Evolutionary conservation across 2,113 vertebrate genomes (phyloP), one percentile per base, ranked within the genome.

Genomic region (Heterotilapia buettikoferi): DNA sequence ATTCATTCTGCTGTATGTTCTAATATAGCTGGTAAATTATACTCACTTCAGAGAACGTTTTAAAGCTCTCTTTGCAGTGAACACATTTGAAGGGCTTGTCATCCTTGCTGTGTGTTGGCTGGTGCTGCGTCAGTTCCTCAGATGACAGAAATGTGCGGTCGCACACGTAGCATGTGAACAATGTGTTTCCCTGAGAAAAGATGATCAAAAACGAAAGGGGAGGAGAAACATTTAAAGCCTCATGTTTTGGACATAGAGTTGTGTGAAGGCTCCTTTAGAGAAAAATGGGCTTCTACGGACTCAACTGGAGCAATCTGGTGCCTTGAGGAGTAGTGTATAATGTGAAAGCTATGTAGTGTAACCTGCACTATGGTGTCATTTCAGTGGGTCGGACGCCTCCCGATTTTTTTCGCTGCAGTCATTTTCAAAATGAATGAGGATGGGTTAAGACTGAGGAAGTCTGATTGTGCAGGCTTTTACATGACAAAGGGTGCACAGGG

Each of bases 101-200:
- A 53, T 97, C 97, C 89, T 96, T 97, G 95, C 96, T 97, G 94
- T 97, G 97, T 45, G 95, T 96, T 38, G 96, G 95, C 94, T 97
- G 97, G 94, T 97, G 97, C 82, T 93, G 95, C 0, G 96, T 57
- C 82, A 97, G 90, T 81, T 97, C 96, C 91, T 97, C 96, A 33
- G 97, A 97, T 7, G 96, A 97, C 13, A 29, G 89, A 92, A 97
- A 97, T 33, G 96, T 95, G 45, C 96, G 94, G 43, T 97, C n/a
- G 61, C 97, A 97, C 89, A 97, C 96, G 9, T 97, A 97, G 88
- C 97, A 97, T 5, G 97, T 97, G 89, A 97, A 97, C 83, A 97
- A 89, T n/a, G 97, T 97, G 90, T 97, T 96, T 43, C 96, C 96
- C 96, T 97, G 87, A n/a, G 6, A 36, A 88, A 12, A 66, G 53